Conservation (phyloP, 2,113 vertebrate species). For the Centropus bengalensis region DNA sequence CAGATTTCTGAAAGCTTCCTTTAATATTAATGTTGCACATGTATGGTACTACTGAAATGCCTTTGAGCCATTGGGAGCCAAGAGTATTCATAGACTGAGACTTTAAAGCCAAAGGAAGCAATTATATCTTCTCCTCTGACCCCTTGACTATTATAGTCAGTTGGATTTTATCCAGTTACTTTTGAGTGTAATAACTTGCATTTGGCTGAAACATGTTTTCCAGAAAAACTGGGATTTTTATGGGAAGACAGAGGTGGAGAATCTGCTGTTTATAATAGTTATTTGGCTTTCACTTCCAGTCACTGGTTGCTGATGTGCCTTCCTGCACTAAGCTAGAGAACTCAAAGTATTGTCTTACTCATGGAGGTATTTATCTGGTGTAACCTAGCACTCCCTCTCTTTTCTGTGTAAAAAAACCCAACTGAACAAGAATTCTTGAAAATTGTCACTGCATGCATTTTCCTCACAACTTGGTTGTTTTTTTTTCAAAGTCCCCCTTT, state of each 20-base stretch:
- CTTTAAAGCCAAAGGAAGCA: slow-evolving; percentile 25
- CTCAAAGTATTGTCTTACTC: slow-evolving; percentile 8
- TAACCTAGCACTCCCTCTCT: not conserved
- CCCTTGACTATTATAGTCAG: not conserved
- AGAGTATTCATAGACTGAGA: not conserved
- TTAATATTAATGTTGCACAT: slow-evolving; percentile 16
- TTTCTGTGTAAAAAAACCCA: not conserved
- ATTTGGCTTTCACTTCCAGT: slow-evolving; percentile 2
- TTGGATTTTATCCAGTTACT: slow-evolving; percentile 34
- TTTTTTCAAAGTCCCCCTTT: not conserved
- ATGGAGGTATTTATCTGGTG: not conserved
- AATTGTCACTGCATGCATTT: not conserved
- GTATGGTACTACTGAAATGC: not conserved
- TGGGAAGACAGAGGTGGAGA: not conserved
- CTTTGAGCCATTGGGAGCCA: not conserved
- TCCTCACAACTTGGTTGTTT: not conserved
- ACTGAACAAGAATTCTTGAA: not conserved
- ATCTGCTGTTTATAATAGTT: slow-evolving; percentile 34
- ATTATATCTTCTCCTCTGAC: slow-evolving; percentile 32
- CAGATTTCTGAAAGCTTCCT: slow-evolving; percentile 7
- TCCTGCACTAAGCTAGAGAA: not conserved
- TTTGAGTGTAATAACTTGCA: not conserved
- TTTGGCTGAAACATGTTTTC: not conserved
- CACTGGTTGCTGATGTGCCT: slow-evolving; percentile 2
- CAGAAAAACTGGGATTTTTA: slow-evolving; percentile 6